These are phyloP conservation scores for Hirtodrosophila alboralis DNA, from an alignment of 2,888 invertebrate genomes.

Conservation along the genomic window DNA sequence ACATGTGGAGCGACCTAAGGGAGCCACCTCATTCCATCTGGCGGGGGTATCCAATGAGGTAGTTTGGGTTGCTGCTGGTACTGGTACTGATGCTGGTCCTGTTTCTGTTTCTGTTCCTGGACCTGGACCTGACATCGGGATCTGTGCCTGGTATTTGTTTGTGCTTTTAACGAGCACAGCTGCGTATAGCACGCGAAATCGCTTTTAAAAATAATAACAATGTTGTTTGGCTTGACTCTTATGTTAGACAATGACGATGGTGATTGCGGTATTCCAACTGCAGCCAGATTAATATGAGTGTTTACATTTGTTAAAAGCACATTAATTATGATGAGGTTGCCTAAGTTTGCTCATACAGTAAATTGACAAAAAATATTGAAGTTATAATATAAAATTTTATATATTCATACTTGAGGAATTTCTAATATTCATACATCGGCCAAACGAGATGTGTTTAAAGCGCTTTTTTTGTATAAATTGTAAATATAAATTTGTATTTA, in stretches of 20 bases:
- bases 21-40: no score
- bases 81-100: conserved; percentile 15
- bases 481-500: no score
- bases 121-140: conserved; percentile 5
- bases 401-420: no score
- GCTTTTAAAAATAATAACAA: conserved; percentile 73
- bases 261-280: background rate
- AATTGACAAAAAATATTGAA: no score
- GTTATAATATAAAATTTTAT: no score
- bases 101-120: conserved; percentile 14
- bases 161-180: conserved; percentile 74
- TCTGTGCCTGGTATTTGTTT: conserved; percentile 38
- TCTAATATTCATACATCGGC: no score
- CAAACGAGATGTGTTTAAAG: no score
- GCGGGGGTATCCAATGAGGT: conserved; percentile 7
- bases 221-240: conserved; percentile 31
- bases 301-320: background rate
- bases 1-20: conserved; percentile 8
- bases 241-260: conserved; percentile 1
- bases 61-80: conserved; percentile 5
- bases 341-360: no score
- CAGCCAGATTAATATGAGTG: background rate
- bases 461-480: no score
- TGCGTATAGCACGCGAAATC: conserved; percentile 63
- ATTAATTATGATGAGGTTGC: no score